Conservation (phyloP, 2,797 vertebrate species). For the Anguilla marmorata region DNA sequence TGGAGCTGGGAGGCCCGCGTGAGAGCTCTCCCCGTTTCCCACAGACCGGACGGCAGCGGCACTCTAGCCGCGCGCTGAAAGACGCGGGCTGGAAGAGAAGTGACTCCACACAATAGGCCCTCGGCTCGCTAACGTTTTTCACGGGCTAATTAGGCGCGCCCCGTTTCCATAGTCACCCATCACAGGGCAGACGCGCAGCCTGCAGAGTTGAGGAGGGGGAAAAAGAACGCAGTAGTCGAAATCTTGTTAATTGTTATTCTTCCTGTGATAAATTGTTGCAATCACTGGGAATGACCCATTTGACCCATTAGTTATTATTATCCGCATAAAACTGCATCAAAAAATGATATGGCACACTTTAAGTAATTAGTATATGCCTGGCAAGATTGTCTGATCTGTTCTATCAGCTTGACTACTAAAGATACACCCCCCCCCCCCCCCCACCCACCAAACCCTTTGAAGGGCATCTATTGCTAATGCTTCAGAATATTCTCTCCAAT, state of each 20-base stretch:
- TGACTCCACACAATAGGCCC: slow-evolving; percentile 47
- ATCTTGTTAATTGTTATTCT: slow-evolving; percentile 40
- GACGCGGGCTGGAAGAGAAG: slow-evolving; percentile 54
- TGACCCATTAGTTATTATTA: slow-evolving; percentile 20
- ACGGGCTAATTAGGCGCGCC: slow-evolving; percentile 55
- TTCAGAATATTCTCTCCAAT: neutral
- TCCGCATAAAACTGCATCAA: slow-evolving; percentile 3
- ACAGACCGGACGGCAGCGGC: slow-evolving; percentile 64
- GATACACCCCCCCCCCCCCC: neutral
- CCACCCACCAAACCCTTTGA: neutral
- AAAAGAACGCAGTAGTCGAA: neutral
- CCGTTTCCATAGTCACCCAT: slow-evolving; percentile 46
- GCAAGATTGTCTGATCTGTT: neutral
- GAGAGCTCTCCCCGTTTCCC: slow-evolving; percentile 63
- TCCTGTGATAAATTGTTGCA: slow-evolving; percentile 38
- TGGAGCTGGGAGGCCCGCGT: slow-evolving; percentile 69
- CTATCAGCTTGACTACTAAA: neutral
- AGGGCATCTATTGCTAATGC: neutral
- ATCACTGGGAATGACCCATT: slow-evolving; percentile 35
- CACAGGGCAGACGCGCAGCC: slow-evolving; percentile 41
- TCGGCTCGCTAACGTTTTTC: slow-evolving; percentile 48
- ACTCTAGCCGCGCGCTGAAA: slow-evolving; percentile 65
- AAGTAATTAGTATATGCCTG: neutral
- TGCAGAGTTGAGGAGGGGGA: neutral
- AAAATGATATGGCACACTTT: neutral